Percentiles rank a stretch among this genome's conserved stretches.
Conservation (phyloP, 2,797 vertebrate genomes). For the Typhlichthys subterraneus region DNA sequence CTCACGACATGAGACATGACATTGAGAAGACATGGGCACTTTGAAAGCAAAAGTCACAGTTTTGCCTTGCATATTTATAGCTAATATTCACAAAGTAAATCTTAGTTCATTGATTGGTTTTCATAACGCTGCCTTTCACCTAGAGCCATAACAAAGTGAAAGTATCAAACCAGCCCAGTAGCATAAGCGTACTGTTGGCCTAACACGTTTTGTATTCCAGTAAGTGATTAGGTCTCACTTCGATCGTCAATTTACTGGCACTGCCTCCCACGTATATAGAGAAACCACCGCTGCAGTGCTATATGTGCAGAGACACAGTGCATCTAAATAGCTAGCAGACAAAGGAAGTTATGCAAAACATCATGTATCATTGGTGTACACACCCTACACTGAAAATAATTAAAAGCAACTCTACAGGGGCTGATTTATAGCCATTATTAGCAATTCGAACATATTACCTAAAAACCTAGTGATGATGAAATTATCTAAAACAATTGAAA, state of each 20-base stretch:
- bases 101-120: too few species aligned
- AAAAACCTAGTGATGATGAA: too few species aligned
- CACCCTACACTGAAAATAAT: background rate
- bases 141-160: constrained; percentile 1
- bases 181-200: background rate
- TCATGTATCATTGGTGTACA: constrained; percentile 19
- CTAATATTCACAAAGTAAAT: too few species aligned
- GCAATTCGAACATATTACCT: too few species aligned
- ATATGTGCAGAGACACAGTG: constrained; percentile 39
- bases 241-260: constrained; percentile 49
- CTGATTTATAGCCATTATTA: too few species aligned
- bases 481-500: too few species aligned
- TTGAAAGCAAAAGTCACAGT: too few species aligned
- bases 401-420: background rate
- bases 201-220: constrained; percentile 50
- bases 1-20: too few species aligned
- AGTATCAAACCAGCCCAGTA: constrained; percentile 6
- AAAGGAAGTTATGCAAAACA: constrained; percentile 69
- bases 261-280: constrained; percentile 61
- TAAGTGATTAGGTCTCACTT: constrained; percentile 60
- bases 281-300: constrained; percentile 61
- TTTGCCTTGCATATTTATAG: too few species aligned
- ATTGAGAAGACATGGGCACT: too few species aligned
- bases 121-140: too few species aligned
- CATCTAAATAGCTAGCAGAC: constrained; percentile 37